phyloP scores from a whole-genome alignment of 2,797 vertebrate genomes.

The Clarias platycephalus region DNA sequence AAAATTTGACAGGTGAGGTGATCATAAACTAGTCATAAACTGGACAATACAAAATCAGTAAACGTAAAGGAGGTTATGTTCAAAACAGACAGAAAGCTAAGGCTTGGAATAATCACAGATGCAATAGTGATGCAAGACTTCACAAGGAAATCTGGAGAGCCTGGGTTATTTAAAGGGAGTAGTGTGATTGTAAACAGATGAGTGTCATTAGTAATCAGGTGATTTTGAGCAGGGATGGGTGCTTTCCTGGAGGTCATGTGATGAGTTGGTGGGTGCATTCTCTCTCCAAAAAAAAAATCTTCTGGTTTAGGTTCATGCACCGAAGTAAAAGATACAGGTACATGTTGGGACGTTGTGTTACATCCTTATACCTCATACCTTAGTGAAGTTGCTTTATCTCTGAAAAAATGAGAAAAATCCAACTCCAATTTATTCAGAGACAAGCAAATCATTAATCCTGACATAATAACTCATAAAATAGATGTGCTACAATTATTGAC shows the following conservation, averaged over 20 bases:
- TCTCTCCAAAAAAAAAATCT: not conserved
- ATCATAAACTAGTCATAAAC: not conserved
- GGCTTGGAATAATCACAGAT: not conserved
- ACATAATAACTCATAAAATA: too few relatives aligned
- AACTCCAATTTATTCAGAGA: too few relatives aligned
- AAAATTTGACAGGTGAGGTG: not conserved
- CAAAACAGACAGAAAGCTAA: not conserved
- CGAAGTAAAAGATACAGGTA: not conserved
- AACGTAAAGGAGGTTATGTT: not conserved
- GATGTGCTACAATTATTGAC: too few relatives aligned
- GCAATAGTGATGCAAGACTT: not conserved
- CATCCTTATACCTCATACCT: not conserved
- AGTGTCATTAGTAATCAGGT: constrained; percentile 9
- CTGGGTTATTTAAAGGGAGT: not conserved
- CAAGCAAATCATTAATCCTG: too few relatives aligned
- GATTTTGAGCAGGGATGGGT: constrained; percentile 5
- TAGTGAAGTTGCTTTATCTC: too few relatives aligned
- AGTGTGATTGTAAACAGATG: constrained; percentile 7
- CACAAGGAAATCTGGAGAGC: not conserved
- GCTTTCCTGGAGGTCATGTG: not conserved
- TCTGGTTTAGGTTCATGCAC: too few relatives aligned
- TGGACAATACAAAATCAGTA: not conserved
- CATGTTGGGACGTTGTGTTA: not conserved
- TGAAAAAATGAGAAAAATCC: too few relatives aligned
- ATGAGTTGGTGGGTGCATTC: not conserved